phyloP scores from a whole-genome alignment of 1,140 invertebrate species.

The Sminthurides bifidus region DNA sequence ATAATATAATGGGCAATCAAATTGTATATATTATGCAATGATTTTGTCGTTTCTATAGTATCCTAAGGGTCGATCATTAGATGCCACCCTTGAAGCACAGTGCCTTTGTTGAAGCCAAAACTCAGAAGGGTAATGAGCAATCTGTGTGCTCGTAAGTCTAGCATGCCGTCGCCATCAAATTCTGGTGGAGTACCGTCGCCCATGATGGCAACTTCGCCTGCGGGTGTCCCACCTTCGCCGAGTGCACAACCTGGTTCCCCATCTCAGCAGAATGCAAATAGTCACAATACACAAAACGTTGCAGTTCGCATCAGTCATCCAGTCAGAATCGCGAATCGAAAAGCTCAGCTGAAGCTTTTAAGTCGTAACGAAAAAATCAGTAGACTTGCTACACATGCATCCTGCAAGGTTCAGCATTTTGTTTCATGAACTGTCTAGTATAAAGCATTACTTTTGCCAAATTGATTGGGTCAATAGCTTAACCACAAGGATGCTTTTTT shows the following conservation, averaged over 20 bases:
- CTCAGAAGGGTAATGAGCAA: not conserved
- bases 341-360: slow-evolving; percentile 18
- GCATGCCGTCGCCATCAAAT: not conserved
- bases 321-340: slow-evolving; percentile 18
- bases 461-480: slow-evolving; percentile 1
- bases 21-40: too few species aligned
- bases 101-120: too few species aligned
- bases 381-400: slow-evolving; percentile 19
- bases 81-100: too few species aligned
- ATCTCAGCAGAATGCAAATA: not conserved
- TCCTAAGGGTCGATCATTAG: too few species aligned
- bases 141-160: not conserved
- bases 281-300: not conserved
- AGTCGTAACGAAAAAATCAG: slow-evolving; percentile 25
- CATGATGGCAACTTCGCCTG: not conserved
- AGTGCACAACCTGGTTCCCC: too few species aligned
- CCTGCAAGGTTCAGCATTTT: slow-evolving; percentile 21
- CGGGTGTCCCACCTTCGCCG: not conserved
- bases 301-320: slow-evolving; percentile 18
- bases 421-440: not conserved
- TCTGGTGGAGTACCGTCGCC: not conserved
- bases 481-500: too few species aligned
- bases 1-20: too few species aligned
- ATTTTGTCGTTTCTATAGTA: too few species aligned
- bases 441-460: not conserved